phyloP scores from a whole-genome alignment of 2,888 invertebrate genomes.

The Augochlorella aurata region DNA sequence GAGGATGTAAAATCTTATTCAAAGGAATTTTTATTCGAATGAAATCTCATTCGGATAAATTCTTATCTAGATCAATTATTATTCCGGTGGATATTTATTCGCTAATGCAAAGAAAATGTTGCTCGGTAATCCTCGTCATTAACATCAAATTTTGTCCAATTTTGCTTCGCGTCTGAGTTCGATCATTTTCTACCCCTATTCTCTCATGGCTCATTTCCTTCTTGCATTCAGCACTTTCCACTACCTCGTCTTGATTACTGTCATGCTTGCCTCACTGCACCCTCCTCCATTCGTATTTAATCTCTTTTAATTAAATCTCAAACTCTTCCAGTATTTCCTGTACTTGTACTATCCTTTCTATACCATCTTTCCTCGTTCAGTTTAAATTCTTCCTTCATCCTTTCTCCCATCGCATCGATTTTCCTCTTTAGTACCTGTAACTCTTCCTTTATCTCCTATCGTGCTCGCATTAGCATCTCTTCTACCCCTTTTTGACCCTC shows the following conservation, averaged over 20 bases:
- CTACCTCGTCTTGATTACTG: background rate
- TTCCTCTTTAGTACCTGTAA: background rate
- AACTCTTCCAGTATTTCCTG: background rate
- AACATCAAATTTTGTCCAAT: too few relatives aligned
- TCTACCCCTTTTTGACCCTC: background rate
- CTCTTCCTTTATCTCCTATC: background rate
- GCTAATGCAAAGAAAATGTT: too few relatives aligned
- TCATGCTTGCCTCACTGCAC: background rate
- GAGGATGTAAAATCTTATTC: too few relatives aligned
- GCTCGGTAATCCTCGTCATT: too few relatives aligned
- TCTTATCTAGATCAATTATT: too few relatives aligned
- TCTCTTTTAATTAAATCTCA: constrained; percentile 5
- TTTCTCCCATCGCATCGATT: background rate
- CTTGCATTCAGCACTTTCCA: background rate
- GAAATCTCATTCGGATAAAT: too few relatives aligned
- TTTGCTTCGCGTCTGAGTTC: background rate
- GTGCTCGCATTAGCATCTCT: background rate
- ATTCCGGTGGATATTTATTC: too few relatives aligned
- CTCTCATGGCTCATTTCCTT: background rate
- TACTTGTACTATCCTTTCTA: background rate
- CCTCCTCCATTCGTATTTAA: background rate
- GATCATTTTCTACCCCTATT: background rate
- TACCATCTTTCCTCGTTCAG: background rate
- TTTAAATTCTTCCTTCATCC: background rate
- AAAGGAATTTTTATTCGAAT: too few relatives aligned